These are phyloP conservation scores for Glyptemys insculpta DNA, from an alignment of 2,797 vertebrate genomes.

Conservation along the genomic window DNA sequence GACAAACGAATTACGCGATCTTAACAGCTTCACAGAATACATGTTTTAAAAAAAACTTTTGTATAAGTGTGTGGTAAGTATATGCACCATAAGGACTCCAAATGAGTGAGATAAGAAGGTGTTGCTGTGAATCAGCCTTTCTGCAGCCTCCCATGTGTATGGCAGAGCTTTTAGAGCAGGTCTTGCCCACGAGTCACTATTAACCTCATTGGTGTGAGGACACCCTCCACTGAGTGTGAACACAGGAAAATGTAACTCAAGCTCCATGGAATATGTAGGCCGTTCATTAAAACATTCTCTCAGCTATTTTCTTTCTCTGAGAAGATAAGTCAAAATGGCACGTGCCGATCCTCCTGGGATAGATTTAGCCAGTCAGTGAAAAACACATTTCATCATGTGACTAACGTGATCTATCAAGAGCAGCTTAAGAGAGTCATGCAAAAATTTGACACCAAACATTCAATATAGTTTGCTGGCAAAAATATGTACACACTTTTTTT, in stretches of 20 bases:
- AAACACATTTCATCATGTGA: not conserved
- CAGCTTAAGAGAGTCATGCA: too few species aligned
- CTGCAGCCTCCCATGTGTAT: fast-evolving
- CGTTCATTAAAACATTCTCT: not conserved
- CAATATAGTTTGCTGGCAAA: too few species aligned
- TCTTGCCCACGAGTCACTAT: not conserved
- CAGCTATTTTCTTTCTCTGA: not conserved
- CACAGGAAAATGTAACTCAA: not conserved
- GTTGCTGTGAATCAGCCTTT: not conserved
- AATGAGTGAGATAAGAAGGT: fast-evolving
- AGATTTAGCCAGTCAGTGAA: not conserved
- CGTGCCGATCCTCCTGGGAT: fast-evolving
- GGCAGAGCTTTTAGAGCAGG: not conserved
- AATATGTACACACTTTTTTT: too few species aligned
- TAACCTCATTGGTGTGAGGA: not conserved
- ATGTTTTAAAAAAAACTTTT: not conserved
- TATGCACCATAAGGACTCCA: fast-evolving
- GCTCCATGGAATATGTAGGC: not conserved
- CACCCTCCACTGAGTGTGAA: not conserved
- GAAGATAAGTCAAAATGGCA: not conserved
- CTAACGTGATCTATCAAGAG: too few species aligned
- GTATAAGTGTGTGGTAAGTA: not conserved
- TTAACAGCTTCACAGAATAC: not conserved
- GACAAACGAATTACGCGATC: not conserved
- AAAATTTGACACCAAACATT: too few species aligned